phyloP scores from a whole-genome alignment of 2,888 invertebrate genomes.

The Amphipoea oculea region DNA sequence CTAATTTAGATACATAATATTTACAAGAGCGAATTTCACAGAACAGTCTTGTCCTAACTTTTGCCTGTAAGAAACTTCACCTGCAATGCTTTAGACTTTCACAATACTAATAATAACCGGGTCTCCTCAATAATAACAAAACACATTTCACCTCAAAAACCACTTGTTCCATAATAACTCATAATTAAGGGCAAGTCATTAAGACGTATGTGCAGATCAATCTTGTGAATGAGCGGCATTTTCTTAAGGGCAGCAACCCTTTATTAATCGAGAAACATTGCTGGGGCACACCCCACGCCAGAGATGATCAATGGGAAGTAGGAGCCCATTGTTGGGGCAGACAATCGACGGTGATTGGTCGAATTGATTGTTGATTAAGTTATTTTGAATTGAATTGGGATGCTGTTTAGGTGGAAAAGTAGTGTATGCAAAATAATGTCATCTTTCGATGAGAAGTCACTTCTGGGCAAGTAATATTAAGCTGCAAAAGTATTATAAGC shows the following conservation, averaged over 20 bases:
- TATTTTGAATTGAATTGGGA: conserved; percentile 31
- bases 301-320: conserved; percentile 51
- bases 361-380: conserved; percentile 48
- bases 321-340: conserved; percentile 46
- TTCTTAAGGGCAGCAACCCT: conserved; percentile 62
- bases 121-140: conserved; percentile 13
- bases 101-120: not conserved
- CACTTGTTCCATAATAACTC: conserved; percentile 31
- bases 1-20: not conserved
- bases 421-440: conserved; percentile 8
- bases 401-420: conserved; percentile 1
- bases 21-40: not conserved
- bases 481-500: not conserved
- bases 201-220: conserved; percentile 74
- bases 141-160: not conserved
- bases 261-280: conserved; percentile 59
- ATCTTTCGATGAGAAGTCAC: not conserved
- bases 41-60: not conserved
- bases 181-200: conserved; percentile 67
- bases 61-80: not conserved
- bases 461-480: not conserved
- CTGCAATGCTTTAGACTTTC: not conserved
- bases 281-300: conserved; percentile 29
- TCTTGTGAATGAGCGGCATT: conserved; percentile 66
- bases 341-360: conserved; percentile 60